Conservation (phyloP, 2,113 vertebrate species). For the Pipra filicauda region DNA sequence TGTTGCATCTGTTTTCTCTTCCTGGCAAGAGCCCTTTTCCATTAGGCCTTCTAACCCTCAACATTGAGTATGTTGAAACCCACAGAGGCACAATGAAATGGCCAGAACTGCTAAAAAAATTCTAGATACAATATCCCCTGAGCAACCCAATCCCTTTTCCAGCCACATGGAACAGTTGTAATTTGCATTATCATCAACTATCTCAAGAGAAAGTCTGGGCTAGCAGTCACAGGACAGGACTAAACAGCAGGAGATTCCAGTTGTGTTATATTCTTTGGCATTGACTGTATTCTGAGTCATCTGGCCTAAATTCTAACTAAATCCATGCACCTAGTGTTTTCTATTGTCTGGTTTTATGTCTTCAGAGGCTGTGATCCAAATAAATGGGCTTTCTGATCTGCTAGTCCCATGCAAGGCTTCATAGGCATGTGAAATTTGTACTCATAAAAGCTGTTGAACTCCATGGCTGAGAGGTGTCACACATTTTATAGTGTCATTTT, state of each 20-base stretch:
- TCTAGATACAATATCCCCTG: background rate
- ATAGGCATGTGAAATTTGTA: background rate
- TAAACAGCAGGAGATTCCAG: background rate
- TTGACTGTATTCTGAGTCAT: constrained; percentile 25
- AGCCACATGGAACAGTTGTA: background rate
- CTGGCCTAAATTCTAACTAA: constrained; percentile 39
- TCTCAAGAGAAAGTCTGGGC: background rate
- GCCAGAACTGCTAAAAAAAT: background rate
- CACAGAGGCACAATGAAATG: background rate
- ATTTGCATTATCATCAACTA: constrained; percentile 2
- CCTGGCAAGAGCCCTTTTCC: background rate
- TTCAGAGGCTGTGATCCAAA: constrained; percentile 25
- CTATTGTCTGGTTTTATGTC: constrained; percentile 47
- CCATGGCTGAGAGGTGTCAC: background rate
- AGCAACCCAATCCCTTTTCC: background rate
- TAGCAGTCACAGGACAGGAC: background rate
- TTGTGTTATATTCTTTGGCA: constrained; percentile 31
- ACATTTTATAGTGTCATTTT: background rate
- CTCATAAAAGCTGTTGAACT: background rate
- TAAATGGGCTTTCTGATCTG: constrained; percentile 5
- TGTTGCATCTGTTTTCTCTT: background rate
- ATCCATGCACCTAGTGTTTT: constrained; percentile 33
- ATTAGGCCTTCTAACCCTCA: background rate
- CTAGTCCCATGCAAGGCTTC: background rate
- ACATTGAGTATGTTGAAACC: background rate